These are phyloP conservation scores for Hycleus cichorii DNA, from an alignment of 1,140 invertebrate genomes.

Conservation along the genomic window DNA sequence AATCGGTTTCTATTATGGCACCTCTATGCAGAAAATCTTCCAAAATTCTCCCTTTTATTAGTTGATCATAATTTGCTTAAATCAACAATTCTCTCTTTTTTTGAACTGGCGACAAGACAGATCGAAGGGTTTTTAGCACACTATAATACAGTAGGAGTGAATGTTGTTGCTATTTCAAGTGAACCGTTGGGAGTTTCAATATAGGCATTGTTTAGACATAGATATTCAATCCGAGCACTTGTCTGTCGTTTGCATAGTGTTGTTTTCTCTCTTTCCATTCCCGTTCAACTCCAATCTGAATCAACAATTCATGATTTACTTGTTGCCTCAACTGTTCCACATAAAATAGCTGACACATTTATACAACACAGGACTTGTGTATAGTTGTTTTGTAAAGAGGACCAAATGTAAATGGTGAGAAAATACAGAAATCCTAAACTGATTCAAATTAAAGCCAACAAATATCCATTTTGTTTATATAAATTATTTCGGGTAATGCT, in stretches of 20 bases:
- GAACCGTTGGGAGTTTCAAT: conserved; percentile 2
- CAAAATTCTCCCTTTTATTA: too few relatives aligned
- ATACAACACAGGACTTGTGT: neutral
- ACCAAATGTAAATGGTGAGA: conserved; percentile 12
- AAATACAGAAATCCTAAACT: conserved; percentile 14
- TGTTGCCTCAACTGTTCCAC: conserved; percentile 20
- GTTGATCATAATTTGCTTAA: too few relatives aligned
- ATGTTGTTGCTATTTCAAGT: neutral
- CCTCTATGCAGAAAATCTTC: too few relatives aligned
- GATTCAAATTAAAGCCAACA: conserved; percentile 12
- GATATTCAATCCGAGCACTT: conserved; percentile 30
- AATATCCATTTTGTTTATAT: conserved; percentile 11
- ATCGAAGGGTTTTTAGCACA: too few relatives aligned
- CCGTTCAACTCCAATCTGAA: conserved; percentile 14
- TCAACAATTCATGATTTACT: conserved; percentile 29
- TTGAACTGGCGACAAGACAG: too few relatives aligned
- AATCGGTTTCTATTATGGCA: too few relatives aligned
- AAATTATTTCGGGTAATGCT: conserved; percentile 2
- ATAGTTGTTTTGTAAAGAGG: conserved; percentile 7
- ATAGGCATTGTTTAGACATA: conserved; percentile 28
- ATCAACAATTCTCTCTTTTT: too few relatives aligned
- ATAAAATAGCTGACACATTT: conserved; percentile 10
- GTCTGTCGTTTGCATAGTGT: conserved; percentile 27
- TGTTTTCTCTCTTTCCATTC: neutral
- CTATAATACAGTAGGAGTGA: too few relatives aligned